Percentiles rank a stretch among this genome's conserved stretches.
Conservation (phyloP, 2,113 vertebrate species). For the Pao palembangensis region DNA sequence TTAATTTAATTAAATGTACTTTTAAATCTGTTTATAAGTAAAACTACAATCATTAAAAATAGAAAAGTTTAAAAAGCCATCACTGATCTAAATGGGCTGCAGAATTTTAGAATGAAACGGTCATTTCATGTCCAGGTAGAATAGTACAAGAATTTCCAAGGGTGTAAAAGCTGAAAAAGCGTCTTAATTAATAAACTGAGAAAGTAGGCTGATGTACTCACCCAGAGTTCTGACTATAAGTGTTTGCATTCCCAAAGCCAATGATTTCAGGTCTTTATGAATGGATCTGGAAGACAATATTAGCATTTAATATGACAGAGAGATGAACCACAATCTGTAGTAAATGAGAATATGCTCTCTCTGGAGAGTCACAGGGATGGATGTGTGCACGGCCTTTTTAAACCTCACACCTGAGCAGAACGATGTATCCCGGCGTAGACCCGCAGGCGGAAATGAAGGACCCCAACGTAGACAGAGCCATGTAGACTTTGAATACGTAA, state of each 20-base stretch:
- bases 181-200: not conserved
- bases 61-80: too few relatives aligned
- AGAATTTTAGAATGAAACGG: too few relatives aligned
- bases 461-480: constrained; percentile 64
- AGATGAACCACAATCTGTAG: not conserved
- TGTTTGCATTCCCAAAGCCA: constrained; percentile 83
- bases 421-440: constrained; percentile 71
- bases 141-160: not conserved
- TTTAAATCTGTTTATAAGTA: too few relatives aligned
- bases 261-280: constrained; percentile 82
- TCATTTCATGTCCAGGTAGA: too few relatives aligned
- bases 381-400: not conserved
- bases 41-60: too few relatives aligned
- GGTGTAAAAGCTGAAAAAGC: not conserved
- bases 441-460: constrained; percentile 74
- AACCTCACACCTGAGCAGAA: constrained; percentile 79
- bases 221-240: constrained; percentile 80
- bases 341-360: not conserved
- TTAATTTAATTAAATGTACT: too few relatives aligned
- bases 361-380: not conserved
- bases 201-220: constrained; percentile 63
- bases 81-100: too few relatives aligned
- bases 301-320: not conserved
- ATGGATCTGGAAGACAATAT: constrained; percentile 77
- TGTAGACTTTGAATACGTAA: constrained; percentile 77